Evolutionary conservation across 37 sponge, comb jelly and placozoan species (phyloP).

Genomic region (Oscarella lobularis): DNA sequence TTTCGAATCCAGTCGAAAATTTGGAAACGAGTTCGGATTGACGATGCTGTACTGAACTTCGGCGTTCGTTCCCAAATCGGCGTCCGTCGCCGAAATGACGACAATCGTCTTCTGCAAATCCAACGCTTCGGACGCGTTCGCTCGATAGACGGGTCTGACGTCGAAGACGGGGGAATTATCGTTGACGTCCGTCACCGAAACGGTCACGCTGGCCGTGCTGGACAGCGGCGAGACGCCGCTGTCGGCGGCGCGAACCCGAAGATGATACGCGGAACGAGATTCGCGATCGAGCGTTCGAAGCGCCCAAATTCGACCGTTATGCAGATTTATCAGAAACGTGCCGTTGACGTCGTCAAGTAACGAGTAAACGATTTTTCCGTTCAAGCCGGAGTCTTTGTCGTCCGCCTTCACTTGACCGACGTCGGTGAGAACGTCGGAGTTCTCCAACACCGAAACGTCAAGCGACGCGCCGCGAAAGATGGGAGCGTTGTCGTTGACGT

Average conservation of each 20-base stretch:
- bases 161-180: not conserved
- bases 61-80: conserved; percentile 11
- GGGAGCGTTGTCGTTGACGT: not conserved
- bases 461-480: not conserved
- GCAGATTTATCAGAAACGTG: not conserved
- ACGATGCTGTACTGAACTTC: conserved; percentile 3
- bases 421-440: not conserved
- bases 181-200: not conserved
- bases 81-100: not conserved
- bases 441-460: not conserved
- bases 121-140: not conserved
- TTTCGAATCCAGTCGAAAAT: not conserved
- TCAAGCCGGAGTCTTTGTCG: not conserved
- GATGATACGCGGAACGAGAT: not conserved
- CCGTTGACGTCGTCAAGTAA: not conserved
- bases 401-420: not conserved
- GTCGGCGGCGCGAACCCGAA: not conserved
- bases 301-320: not conserved
- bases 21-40: not conserved
- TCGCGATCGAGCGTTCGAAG: not conserved
- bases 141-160: not conserved
- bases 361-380: not conserved
- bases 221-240: not conserved
- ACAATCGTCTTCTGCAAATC: not conserved
- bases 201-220: not conserved